phyloP scores from a whole-genome alignment of 2,888 invertebrate species.

The Drymonia ruficornis region DNA sequence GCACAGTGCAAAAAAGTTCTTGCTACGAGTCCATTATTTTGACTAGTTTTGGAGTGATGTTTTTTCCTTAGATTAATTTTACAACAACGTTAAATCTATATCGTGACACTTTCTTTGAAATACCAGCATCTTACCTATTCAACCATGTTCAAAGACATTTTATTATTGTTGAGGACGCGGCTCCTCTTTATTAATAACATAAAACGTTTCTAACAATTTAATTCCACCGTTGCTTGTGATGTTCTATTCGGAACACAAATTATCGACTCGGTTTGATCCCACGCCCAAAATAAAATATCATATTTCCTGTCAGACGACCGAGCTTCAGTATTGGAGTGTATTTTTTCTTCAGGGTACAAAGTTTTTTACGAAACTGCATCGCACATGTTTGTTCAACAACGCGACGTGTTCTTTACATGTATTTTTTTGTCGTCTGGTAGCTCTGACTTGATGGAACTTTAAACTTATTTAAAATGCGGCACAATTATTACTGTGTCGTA shows the following conservation, averaged over 20 bases:
- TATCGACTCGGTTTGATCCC: constrained; percentile 83
- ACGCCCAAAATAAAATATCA: constrained; percentile 85
- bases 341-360: constrained; percentile 69
- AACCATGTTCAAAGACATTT: constrained; percentile 50
- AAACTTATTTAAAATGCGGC: constrained; percentile 17
- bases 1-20: no score
- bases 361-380: constrained; percentile 79
- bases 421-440: constrained; percentile 50
- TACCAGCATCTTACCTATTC: constrained; percentile 37
- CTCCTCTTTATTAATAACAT: constrained; percentile 66
- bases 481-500: constrained; percentile 4
- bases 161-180: constrained; percentile 51
- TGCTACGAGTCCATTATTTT: neutral
- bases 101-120: constrained; percentile 54
- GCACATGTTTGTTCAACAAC: constrained; percentile 81
- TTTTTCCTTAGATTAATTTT: neutral
- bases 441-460: constrained; percentile 23
- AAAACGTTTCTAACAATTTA: constrained; percentile 74
- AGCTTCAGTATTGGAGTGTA: constrained; percentile 77
- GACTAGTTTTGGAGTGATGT: neutral
- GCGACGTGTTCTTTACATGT: constrained; percentile 60
- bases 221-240: constrained; percentile 73
- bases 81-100: constrained; percentile 11
- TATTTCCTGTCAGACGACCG: constrained; percentile 81
- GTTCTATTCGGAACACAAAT: constrained; percentile 78